phyloP scores from a whole-genome alignment of 1,140 invertebrate species.

The Elysia chlorotica region DNA sequence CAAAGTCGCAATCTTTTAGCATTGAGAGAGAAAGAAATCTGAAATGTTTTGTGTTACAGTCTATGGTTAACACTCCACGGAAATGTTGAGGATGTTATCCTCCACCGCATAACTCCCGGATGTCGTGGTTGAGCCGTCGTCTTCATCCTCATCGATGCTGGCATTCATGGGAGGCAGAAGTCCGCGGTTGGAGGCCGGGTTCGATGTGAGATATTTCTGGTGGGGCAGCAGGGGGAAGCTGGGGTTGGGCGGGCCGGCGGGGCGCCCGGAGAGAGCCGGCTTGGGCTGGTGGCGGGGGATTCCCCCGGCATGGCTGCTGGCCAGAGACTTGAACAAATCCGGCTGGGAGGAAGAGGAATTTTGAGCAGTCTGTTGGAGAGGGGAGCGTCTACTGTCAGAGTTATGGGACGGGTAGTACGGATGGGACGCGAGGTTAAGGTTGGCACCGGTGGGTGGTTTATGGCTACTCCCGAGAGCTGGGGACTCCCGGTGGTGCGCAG shows the following conservation, averaged over 20 bases:
- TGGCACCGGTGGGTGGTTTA: no score
- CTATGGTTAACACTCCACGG: neutral
- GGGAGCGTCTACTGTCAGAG: no score
- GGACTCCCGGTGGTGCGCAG: neutral
- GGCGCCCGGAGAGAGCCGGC: neutral
- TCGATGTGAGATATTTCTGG: neutral
- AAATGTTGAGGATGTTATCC: neutral
- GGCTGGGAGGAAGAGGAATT: neutral
- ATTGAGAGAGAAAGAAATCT: neutral
- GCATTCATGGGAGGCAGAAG: neutral
- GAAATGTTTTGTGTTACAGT: neutral
- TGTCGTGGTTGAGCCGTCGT: slow-evolving; percentile 15
- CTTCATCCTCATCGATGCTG: slow-evolving; percentile 17
- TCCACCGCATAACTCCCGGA: slow-evolving; percentile 22
- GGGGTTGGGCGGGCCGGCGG: neutral
- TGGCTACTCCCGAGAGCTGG: no score
- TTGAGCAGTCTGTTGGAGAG: no score
- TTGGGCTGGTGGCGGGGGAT: neutral
- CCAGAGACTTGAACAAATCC: neutral
- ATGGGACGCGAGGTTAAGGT: neutral
- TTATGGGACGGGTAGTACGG: neutral
- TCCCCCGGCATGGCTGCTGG: neutral
- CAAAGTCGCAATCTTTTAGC: neutral
- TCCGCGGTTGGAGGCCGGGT: neutral
- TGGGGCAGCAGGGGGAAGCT: neutral